A percentile compares a stretch with the other conserved stretches of the same genome.
phyloP scores from a whole-genome alignment of 2,888 invertebrate species.

The Creontiades dilutus region DNA sequence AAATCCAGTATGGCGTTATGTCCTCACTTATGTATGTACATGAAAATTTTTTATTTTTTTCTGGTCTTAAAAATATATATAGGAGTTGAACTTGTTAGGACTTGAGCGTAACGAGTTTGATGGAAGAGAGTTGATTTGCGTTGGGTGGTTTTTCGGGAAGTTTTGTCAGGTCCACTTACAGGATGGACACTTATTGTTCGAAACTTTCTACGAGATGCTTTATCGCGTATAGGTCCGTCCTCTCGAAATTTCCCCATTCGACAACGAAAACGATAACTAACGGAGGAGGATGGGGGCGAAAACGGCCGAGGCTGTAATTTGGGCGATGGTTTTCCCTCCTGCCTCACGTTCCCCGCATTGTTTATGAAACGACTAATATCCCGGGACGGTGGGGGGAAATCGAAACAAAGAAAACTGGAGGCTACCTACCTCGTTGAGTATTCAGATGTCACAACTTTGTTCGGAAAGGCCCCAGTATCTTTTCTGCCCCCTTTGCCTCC shows the following conservation, averaged over 20 bases:
- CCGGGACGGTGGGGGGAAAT: neutral
- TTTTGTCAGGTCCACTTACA: conserved; percentile 60
- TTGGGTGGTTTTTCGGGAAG: conserved; percentile 31
- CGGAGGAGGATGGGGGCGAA: neutral
- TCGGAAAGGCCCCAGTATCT: conserved; percentile 54
- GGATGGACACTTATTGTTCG: conserved; percentile 41
- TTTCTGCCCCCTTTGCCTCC: conserved; percentile 35
- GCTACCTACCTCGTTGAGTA: conserved; percentile 63
- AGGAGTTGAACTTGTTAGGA: too few species aligned
- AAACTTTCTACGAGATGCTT: neutral
- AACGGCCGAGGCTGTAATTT: conserved; percentile 47
- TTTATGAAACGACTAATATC: conserved; percentile 59
- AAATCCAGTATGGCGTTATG: too few species aligned
- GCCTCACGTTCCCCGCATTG: conserved; percentile 28
- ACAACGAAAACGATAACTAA: conserved; percentile 12
- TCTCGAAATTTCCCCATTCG: conserved; percentile 24
- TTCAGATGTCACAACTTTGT: conserved; percentile 71
- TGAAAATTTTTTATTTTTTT: too few species aligned
- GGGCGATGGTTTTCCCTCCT: conserved; percentile 13
- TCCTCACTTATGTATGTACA: too few species aligned
- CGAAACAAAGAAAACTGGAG: conserved; percentile 52
- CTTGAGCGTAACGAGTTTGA: too few species aligned
- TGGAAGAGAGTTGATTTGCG: neutral
- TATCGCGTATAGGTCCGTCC: conserved; percentile 3
- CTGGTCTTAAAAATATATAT: too few species aligned